Evolutionary conservation across 2,888 invertebrate genomes (phyloP).

Genomic region (Lepidochitona cinerea): DNA sequence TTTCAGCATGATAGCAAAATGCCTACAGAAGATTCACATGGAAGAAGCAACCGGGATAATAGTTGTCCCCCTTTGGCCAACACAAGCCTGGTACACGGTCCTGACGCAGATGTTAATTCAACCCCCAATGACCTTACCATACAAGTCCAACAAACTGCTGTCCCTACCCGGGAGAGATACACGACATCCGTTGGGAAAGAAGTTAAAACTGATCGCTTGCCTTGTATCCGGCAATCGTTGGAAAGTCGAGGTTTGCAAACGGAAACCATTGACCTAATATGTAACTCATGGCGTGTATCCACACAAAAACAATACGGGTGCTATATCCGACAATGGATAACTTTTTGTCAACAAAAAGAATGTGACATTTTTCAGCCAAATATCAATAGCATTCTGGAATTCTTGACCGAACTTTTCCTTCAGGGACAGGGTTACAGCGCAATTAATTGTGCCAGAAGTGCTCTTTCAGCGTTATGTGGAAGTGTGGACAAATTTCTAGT

Average conservation of each 20-base stretch:
- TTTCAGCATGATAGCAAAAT: slow-evolving; percentile 11
- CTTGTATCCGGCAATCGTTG: slow-evolving; percentile 20
- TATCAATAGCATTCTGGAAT: not conserved
- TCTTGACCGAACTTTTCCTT: not conserved
- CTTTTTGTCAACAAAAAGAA: slow-evolving; percentile 6
- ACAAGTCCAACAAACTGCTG: no score
- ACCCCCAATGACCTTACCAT: not conserved
- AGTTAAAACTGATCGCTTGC: no score
- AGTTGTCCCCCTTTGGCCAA: no score
- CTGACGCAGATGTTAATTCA: slow-evolving; percentile 12
- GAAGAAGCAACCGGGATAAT: slow-evolving; percentile 31
- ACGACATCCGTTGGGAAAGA: slow-evolving; percentile 11
- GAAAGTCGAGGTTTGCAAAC: no score
- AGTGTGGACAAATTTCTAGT: not conserved
- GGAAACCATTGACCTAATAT: no score
- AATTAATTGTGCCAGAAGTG: not conserved
- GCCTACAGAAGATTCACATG: slow-evolving; percentile 21
- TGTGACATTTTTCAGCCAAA: not conserved
- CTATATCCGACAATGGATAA: slow-evolving; percentile 15
- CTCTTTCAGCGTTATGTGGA: not conserved
- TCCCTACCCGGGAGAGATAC: not conserved
- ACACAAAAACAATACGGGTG: slow-evolving; percentile 4
- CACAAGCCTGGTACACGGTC: slow-evolving; percentile 31
- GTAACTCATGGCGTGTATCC: slow-evolving; percentile 3
- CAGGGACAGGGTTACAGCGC: not conserved